Evolutionary conservation across 2,113 vertebrate species (phyloP).

Genomic region (Passer domesticus): DNA sequence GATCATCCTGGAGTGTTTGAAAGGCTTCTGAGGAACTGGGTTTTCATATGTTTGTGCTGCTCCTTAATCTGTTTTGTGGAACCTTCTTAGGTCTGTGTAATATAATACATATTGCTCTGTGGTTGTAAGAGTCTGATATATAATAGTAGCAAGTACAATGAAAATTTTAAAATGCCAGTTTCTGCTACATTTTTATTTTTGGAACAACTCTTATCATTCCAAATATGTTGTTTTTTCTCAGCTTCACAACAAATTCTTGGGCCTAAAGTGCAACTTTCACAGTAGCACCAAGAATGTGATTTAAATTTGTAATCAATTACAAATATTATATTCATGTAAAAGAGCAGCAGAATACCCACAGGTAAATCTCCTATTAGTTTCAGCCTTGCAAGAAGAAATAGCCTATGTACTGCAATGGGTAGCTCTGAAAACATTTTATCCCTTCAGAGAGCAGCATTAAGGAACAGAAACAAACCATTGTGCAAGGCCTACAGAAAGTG

Average conservation of each 20-base stretch:
- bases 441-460: background rate
- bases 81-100: background rate
- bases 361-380: background rate
- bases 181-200: background rate
- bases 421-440: background rate
- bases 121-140: background rate
- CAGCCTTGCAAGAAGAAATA: background rate
- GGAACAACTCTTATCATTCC: background rate
- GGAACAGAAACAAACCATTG: background rate
- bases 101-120: background rate
- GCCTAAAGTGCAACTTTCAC: background rate
- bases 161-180: background rate
- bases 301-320: background rate
- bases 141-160: background rate
- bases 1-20: constrained; percentile 31
- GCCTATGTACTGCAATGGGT: background rate
- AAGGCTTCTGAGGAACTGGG: constrained; percentile 16
- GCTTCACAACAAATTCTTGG: background rate
- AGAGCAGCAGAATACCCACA: background rate
- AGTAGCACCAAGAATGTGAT: background rate
- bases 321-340: background rate
- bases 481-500: background rate
- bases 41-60: background rate
- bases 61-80: background rate
- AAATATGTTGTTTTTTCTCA: background rate